A percentile compares a stretch with the other conserved stretches of the same genome.
phyloP scores from a whole-genome alignment of 30 jellyfish, hydroid and myxozoan genomes.

The Clytia hemisphaerica region DNA sequence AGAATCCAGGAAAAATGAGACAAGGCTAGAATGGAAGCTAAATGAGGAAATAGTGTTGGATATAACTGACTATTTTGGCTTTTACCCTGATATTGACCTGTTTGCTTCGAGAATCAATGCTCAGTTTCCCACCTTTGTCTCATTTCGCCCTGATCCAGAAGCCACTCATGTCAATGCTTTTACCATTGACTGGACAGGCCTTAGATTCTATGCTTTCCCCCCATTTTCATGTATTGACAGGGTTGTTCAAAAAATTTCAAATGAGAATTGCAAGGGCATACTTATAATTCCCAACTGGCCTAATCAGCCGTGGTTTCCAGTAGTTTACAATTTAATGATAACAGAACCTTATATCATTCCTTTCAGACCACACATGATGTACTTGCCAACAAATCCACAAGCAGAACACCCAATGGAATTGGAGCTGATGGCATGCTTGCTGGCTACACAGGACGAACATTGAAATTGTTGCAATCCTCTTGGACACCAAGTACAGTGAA shows the following conservation, averaged over 20 bases:
- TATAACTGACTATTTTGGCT: background rate
- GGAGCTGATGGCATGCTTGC: no score
- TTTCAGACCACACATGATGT: no score
- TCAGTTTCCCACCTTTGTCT: slow-evolving; percentile 1
- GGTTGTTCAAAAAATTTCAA: slow-evolving; percentile 21
- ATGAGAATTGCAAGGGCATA: slow-evolving; percentile 46
- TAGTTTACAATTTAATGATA: background rate
- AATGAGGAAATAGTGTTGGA: background rate
- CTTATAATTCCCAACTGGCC: slow-evolving; percentile 62
- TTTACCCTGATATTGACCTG: slow-evolving; percentile 14
- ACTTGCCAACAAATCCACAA: slow-evolving; percentile 17
- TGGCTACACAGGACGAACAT: no score
- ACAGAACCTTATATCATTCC: no score
- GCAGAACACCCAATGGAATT: slow-evolving; percentile 31
- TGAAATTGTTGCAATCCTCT: no score
- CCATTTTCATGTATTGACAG: slow-evolving; percentile 19
- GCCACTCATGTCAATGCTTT: slow-evolving; percentile 8
- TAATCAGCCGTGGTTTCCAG: slow-evolving; percentile 55
- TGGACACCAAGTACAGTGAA: background rate
- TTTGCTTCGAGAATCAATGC: slow-evolving; percentile 25
- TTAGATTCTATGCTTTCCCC: slow-evolving; percentile 30
- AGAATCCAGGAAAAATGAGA: slow-evolving; percentile 5
- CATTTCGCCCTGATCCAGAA: slow-evolving; percentile 35
- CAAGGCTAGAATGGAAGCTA: slow-evolving; percentile 25
- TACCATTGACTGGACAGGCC: background rate